Base-by-base conservation (phyloP, 53 echinoderm and acorn worm species). In the Actinopyga echinites region DNA sequence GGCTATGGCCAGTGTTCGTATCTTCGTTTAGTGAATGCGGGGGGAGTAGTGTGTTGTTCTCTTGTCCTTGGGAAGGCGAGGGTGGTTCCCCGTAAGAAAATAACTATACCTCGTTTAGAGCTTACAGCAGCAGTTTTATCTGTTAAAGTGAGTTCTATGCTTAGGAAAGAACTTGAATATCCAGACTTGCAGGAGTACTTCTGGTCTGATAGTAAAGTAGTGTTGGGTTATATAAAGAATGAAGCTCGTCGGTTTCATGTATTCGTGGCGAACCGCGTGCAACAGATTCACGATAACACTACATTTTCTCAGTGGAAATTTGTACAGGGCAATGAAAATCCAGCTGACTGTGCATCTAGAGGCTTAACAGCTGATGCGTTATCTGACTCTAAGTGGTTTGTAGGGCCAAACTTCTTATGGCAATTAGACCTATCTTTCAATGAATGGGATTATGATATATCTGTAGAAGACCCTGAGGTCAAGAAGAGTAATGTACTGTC, bases 1-100 rank as follows among this genome's bases (percentile, higher is more conserved):
- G 91, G 88, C 0, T 92, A 92, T 30, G 83, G 92, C 3, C 84
- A 92, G 56, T 92, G 89, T 56, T 64, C 86, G 15, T 89, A 89
- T 55, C 83, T 92, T 3, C 71, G 86, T 20, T 64, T 91, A 20
- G 55, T 89, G 12, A 79, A 89, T 79, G 79, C 78, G 2, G 12
- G 75, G 8, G 83, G 60, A 23, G 30, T 64, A 28, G 79, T 75
- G 24, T 64, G 63, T 49, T 75, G 77, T 28, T 56, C 79, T 6
- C 52, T 92, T 10, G 62, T 89, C 43, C 82, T 89, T 61, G 86
- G 86, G 10, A 93, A 91, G 57, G 63, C 88, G 17, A 82, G 86
- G 83, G 93, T 93, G 8, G 37, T 56, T 15, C 79, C 83, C 2
- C 8, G 59, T 42, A 81, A 85, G 83, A 43, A 55, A 53, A 64